Percentiles rank a stretch among this genome's conserved stretches.
Evolutionary conservation across 2,797 vertebrate genomes (phyloP).

Genomic region (Rousettus madagascariensis): DNA sequence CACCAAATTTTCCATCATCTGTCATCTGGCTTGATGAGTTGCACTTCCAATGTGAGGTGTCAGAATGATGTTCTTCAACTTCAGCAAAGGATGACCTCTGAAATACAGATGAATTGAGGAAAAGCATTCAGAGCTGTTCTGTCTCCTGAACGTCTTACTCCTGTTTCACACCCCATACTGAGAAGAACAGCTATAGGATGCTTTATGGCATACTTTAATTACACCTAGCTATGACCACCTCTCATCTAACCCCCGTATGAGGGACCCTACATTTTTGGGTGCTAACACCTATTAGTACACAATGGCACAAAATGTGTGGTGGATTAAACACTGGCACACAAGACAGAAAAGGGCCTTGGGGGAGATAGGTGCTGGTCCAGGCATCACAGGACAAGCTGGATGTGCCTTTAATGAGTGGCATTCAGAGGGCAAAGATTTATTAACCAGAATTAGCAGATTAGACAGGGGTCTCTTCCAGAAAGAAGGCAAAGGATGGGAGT

Average conservation of each 20-base stretch:
- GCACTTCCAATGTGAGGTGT: slow-evolving; percentile 83
- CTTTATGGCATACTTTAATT: not conserved
- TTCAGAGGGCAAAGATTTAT: not conserved
- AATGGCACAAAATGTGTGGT: not conserved
- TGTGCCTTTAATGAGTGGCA: not conserved
- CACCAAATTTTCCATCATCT: slow-evolving; percentile 82
- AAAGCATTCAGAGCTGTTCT: not conserved
- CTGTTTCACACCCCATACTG: not conserved
- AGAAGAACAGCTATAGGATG: not conserved
- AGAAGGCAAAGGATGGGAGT: not conserved
- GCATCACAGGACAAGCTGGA: not conserved
- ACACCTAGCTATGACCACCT: not conserved
- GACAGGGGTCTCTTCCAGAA: not conserved
- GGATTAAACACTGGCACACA: not conserved
- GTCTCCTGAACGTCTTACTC: not conserved
- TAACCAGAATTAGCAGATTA: not conserved
- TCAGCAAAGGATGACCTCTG: slow-evolving; percentile 85
- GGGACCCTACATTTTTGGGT: not conserved
- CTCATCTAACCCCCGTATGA: not conserved
- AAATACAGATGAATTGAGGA: slow-evolving; percentile 51
- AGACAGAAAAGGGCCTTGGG: not conserved
- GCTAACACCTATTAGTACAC: not conserved
- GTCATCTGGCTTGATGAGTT: slow-evolving; percentile 74
- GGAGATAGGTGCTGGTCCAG: not conserved
- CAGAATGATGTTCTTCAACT: slow-evolving; percentile 84